Evolutionary conservation across 2,113 vertebrate genomes (phyloP), one percentile per base, ranked within the genome.

Genomic region (Colaptes auratus): DNA sequence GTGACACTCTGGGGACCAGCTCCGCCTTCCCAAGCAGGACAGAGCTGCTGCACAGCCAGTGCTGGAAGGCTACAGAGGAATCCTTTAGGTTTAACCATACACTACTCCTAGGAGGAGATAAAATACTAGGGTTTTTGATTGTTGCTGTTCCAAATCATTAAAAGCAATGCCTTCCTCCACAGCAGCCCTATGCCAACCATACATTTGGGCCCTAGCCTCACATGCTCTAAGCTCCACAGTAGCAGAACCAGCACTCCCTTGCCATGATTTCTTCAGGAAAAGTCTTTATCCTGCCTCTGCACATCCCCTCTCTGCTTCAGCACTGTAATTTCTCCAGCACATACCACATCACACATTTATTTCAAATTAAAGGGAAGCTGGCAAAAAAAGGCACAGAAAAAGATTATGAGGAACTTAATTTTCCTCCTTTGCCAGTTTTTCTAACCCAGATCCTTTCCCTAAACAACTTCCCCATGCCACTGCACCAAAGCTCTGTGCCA

Each of bases 261-360:
- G 36, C 2, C 1, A 52, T 10, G 0, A 0, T 33, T 71, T 33
- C 36, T 28, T 28, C 1, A 8, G 82, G 74, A 55, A 64, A 1
- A n/a, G 23, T 13, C 6, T 42, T 25, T 0, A 0, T 33, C 24
- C 75, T 18, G 46, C n/a, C 66, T 6, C 58, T 5, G 27, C 2
- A 1, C 3, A 48, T 39, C 36, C 20, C 15, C 11, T 3, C 81
- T 30, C 88, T 1, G 31, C 60, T 59, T 48, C 80, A 52, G 76
- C 69, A 36, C 55, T 28, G 44, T 2, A 6, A 58, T 12, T 53
- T 70, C 79, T 74, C 50, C 77, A 59, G 31, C 48, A 28, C 55
- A 33, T 7, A 24, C 31, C 1, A 0, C 16, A 42, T 19, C 13
- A 3, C n/a, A 42, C 1, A 0, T 18, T 24, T 20, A 46, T 19